Conservation (phyloP, 2,888 invertebrate species). For the Xanthia togata region DNA sequence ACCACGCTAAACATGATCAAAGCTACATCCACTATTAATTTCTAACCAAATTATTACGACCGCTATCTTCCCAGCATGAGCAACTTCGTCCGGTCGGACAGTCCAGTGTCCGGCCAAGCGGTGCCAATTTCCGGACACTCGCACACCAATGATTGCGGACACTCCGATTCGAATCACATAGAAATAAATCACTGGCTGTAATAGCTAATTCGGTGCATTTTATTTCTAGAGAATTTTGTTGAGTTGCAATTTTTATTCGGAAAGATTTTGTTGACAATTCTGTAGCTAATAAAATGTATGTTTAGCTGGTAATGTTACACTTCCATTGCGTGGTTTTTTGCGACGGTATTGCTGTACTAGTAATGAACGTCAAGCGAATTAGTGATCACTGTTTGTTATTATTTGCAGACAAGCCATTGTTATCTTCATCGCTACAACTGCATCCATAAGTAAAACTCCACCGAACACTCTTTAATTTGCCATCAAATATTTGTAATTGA, state of each 20-base stretch:
- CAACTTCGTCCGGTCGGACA: constrained; percentile 66
- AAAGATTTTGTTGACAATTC: background rate
- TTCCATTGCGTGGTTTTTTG: background rate
- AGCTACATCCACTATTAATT: constrained; percentile 55
- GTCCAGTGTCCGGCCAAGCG: constrained; percentile 74
- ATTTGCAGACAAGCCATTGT: background rate
- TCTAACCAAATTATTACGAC: constrained; percentile 59
- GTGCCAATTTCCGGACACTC: constrained; percentile 81
- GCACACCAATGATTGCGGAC: constrained; percentile 66
- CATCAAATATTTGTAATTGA: background rate
- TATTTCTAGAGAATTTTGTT: constrained; percentile 6
- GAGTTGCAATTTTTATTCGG: background rate
- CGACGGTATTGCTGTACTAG: background rate
- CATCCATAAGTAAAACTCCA: no score
- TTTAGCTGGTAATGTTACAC: background rate
- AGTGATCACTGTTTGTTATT: background rate
- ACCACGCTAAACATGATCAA: constrained; percentile 18
- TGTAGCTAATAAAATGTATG: background rate
- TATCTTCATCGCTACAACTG: background rate
- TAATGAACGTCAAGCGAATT: no score
- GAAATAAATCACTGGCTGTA: constrained; percentile 52
- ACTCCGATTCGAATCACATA: constrained; percentile 62
- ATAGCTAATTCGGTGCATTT: constrained; percentile 32
- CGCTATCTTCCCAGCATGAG: constrained; percentile 65
- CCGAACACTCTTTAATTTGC: background rate